Evolutionary conservation across 2,797 vertebrate species (phyloP).

Genomic region (Selene dorsalis): DNA sequence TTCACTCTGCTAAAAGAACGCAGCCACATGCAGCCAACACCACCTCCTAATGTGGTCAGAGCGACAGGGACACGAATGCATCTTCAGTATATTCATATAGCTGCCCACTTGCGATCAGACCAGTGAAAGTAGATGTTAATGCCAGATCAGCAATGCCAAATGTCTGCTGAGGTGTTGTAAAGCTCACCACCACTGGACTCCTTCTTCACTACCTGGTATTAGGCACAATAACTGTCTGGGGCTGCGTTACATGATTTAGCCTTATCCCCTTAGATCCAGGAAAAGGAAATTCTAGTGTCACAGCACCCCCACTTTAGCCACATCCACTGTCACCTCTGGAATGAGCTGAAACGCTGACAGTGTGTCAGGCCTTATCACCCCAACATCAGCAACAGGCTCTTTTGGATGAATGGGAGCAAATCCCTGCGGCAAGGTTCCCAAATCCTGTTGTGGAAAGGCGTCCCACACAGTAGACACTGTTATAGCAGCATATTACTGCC

Average conservation of each 20-base stretch:
- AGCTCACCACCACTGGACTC: background rate
- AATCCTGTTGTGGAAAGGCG: constrained; percentile 1
- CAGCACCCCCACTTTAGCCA: background rate
- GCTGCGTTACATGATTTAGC: background rate
- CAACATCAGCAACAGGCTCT: constrained; percentile 12
- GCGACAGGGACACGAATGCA: too few species aligned
- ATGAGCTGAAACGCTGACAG: constrained; percentile 26
- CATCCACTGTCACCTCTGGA: constrained; percentile 15
- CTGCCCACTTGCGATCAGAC: too few species aligned
- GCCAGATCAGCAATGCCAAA: background rate
- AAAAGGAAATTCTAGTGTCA: background rate
- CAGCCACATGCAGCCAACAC: too few species aligned
- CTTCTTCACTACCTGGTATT: background rate
- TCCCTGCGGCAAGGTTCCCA: constrained; percentile 17
- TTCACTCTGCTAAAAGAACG: too few species aligned
- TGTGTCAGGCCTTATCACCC: constrained; percentile 11
- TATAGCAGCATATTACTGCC: constrained; percentile 1
- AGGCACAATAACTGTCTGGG: background rate
- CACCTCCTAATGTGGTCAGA: too few species aligned
- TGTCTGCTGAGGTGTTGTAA: background rate
- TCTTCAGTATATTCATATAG: too few species aligned
- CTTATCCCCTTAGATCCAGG: background rate
- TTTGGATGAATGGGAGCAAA: constrained; percentile 30
- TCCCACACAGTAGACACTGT: background rate
- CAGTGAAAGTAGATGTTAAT: too few species aligned